Evolutionary conservation across 1,140 invertebrate genomes (phyloP), one percentile per base, ranked within the genome.

Genomic region (Manduca sexta): DNA sequence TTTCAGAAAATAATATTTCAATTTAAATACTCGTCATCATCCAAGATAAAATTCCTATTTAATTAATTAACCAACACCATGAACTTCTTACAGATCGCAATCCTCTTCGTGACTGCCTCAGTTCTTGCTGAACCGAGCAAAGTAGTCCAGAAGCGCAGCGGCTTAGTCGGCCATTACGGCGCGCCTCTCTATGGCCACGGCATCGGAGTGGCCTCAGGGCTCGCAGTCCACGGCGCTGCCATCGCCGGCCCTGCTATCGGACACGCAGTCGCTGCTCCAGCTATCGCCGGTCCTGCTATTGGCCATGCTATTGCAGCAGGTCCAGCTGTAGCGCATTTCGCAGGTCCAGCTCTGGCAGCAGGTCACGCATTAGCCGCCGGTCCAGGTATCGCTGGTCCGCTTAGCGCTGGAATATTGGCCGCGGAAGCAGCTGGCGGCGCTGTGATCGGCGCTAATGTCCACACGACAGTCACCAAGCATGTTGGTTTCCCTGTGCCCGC

Each of bases 391-490:
- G 60, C 18, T n/a, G 61, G 63, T 6, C 46, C 45, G 59, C 16
- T 38, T 2, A 4, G 30, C n/a, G 43, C 31, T 2, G 43, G 43
- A 5, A 31, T 10, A 2, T 13, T 34, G 4, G 30, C 17, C n/a
- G 61, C 52, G 5, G 11, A 44, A 14, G 48, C 43, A 4, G 53
- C 21, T 15, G 47, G 42, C 8, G 70, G 63, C 2, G 49, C 75
- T 0, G 62, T 86, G 4, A 74, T 86, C 3, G 82, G 81, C 1
- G 79, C 82, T 26, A 71, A 86, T 39, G 74, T 84, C 7, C 84
- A 86, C 44, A 86, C 84, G 0, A 86, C 82, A 0, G 81, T 86
- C 1, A 86, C 84, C 1, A 84, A 83, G 48, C 84, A 86, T 42
- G 71, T 86, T 17, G 84, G 84, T 4, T 73, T 84, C 4, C 82